Base-by-base conservation (phyloP, 2,888 invertebrate species). In the Eupithecia exiguata region DNA sequence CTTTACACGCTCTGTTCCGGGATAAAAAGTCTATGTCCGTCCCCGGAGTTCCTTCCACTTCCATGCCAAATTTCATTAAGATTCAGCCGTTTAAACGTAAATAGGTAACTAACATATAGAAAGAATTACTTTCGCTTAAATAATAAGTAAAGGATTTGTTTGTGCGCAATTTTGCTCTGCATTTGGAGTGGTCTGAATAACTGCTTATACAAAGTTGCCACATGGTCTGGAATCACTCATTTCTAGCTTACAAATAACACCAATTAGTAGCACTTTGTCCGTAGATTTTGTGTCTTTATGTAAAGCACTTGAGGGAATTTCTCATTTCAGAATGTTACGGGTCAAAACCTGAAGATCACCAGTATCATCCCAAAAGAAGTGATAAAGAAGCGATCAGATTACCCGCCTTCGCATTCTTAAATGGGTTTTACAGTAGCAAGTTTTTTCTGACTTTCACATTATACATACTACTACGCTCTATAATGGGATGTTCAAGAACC, bases 241-340 rank as follows among this genome's bases (percentile, higher is more conserved):
- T 49, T n/a, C n/a, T n/a, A 49, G 9, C 3, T 49, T 12, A 21
- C 10, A 53, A 53, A 21, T n/a, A 0, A 25, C 58, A 25, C 58
- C 58, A 25, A 58, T 58, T 21, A 25, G 25, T 9, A 53, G 49
- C 21, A 25, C 25, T 25, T 58, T 25, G 25, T 12, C 25, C 25
- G 5, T 25, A 58, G 12, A 58, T 25, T 25, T 14, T 21, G 21
- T 14, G 58, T 58, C 10, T 53, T 14, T 25, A 58, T 5, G 25
- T 12, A 9, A 53, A 53, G 53, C 21, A 58, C 25, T 25, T 58
- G 5, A 53, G 21, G 25, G 14, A 66, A 43, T 25, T 43, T 66
- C 10, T 66, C 14, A 58, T 66, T 66, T 38, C 66, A 66, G 66
- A 66, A 66, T 9, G 36, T 35, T 12, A 71, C 66, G 25, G 66